Evolutionary conservation across 2,888 invertebrate genomes (phyloP).

Genomic region (Ferrisia virgata): DNA sequence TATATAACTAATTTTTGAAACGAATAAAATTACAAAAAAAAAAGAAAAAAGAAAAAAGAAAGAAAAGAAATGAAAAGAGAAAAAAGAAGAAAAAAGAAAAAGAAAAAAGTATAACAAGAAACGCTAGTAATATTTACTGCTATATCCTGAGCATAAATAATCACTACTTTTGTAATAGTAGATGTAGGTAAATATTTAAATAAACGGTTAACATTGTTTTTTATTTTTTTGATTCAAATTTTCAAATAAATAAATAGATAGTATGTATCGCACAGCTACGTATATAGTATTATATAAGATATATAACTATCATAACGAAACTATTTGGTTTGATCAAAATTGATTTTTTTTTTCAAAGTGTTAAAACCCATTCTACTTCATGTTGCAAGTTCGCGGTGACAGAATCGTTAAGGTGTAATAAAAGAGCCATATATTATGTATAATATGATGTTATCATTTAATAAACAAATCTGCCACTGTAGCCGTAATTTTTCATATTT

Average conservation of each 20-base stretch:
- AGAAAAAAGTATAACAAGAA: slow-evolving; percentile 28
- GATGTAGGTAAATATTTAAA: too few species aligned
- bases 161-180: not conserved
- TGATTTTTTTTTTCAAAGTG: not conserved
- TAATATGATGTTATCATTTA: not conserved
- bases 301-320: slow-evolving; percentile 24
- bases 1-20: slow-evolving; percentile 18
- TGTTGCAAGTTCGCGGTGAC: not conserved
- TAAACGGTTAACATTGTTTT: slow-evolving; percentile 15
- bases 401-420: not conserved
- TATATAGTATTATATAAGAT: too few species aligned
- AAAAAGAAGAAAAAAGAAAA: slow-evolving; percentile 12
- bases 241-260: not conserved
- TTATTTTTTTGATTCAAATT: not conserved
- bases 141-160: slow-evolving; percentile 26
- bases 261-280: slow-evolving; percentile 1
- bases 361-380: slow-evolving; percentile 29
- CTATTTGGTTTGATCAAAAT: slow-evolving; percentile 25
- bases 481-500: not conserved
- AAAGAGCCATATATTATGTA: not conserved
- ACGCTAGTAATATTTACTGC: slow-evolving; percentile 27
- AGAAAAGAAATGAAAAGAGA: slow-evolving; percentile 16
- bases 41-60: slow-evolving; percentile 17
- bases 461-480: not conserved
- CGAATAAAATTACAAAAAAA: not conserved